Evolutionary conservation across 2,888 invertebrate species (phyloP), one percentile per base, ranked within the genome.

Genomic region (Ormyrus labotus): DNA sequence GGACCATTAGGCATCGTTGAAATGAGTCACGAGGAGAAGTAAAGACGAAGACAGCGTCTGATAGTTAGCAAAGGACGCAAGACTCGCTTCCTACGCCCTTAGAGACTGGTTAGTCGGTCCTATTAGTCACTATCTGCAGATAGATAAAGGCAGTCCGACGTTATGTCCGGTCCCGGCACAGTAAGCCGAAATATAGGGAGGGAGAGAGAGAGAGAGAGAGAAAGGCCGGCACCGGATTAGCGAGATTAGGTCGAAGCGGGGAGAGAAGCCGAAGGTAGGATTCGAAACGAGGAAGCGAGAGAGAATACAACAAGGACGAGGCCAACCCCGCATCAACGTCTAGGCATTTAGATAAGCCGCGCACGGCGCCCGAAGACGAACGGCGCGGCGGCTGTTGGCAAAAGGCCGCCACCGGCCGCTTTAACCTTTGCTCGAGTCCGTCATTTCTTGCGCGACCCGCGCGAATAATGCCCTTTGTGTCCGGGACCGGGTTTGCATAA

Each of bases 131-230:
- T 87, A 85, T 82, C 83, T 67, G 80, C 60, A 11, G 80, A 82
- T 73, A 84, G 87, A 87, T 87, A 87, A 85, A 86, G 86, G 85
- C 83, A 83, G 81, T 78, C 64, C 78, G 83, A 75, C 73, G 81
- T 3, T n/a, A 80, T 73, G 57, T 57, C 11, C 67, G 34, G 67
- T 50, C 48, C 64, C 10, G 13, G 50, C 65, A 7, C 51, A 47
- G 82, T 83, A 83, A 84, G 84, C 84, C 83, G 78, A 85, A 84
- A 85, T 86, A 19, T 19, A 82, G 82, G 83, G 58, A 19, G 65
- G 6, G 65, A n/a, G 19, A 19, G 65, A n/a, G 19, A 19, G 19
- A 19, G 34, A n/a, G 48, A 50, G 50, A 45, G 68, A 47, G 68
- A 6, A 8, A 53, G 60, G 61, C 13, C 57, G 50, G 83, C 83